Evolutionary conservation across 2,888 invertebrate species (phyloP).

Genomic region (Protula sp.): DNA sequence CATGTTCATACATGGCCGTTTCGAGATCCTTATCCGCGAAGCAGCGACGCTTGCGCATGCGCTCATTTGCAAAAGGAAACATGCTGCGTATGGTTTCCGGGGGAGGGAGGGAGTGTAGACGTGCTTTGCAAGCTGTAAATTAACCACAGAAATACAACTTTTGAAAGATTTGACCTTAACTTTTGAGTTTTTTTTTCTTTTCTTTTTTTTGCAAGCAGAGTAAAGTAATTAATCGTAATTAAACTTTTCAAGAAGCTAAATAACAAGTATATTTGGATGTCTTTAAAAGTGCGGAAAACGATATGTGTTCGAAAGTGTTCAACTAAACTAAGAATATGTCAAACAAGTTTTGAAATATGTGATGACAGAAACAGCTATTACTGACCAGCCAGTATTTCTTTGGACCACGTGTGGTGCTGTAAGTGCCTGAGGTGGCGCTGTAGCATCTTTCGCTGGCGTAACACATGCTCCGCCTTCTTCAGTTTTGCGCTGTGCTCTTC

Average conservation of each 20-base stretch:
- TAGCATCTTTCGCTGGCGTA: slow-evolving; percentile 60
- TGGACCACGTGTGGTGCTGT: slow-evolving; percentile 57
- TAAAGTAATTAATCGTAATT: too few species aligned
- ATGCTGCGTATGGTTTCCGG: slow-evolving; percentile 35
- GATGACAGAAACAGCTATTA: too few species aligned
- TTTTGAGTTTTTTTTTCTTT: too few species aligned
- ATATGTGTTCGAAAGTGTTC: too few species aligned
- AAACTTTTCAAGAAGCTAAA: too few species aligned
- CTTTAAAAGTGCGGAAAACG: too few species aligned
- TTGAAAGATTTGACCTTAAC: too few species aligned
- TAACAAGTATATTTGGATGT: too few species aligned
- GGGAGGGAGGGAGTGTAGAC: slow-evolving; percentile 34
- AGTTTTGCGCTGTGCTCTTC: slow-evolving; percentile 30
- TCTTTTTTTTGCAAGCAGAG: too few species aligned
- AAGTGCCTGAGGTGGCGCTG: slow-evolving; percentile 59
- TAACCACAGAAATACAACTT: too few species aligned
- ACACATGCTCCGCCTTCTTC: slow-evolving; percentile 52
- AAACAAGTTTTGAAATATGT: too few species aligned
- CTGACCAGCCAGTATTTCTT: not conserved
- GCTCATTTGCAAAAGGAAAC: slow-evolving; percentile 56
- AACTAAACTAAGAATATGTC: too few species aligned
- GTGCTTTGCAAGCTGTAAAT: slow-evolving; percentile 45
- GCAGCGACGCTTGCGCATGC: slow-evolving; percentile 59
- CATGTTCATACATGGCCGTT: slow-evolving; percentile 47
- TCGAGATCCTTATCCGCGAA: slow-evolving; percentile 56